Evolutionary conservation across 2,113 vertebrate species (phyloP).

Genomic region (Thermophis baileyi): DNA sequence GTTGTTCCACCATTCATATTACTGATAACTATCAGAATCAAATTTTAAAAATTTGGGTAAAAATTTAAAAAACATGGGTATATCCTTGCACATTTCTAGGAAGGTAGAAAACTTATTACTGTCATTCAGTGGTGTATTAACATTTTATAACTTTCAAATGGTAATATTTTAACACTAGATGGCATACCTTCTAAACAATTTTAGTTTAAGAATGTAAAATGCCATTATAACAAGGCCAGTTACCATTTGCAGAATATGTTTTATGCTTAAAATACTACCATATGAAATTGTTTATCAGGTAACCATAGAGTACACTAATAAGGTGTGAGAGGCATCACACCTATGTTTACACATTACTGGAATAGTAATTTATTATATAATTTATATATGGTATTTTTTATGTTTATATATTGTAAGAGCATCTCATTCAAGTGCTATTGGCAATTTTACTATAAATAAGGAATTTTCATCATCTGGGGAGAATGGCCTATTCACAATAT

Average conservation of each 20-base stretch:
- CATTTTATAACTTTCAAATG: not conserved
- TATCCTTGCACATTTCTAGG: not conserved
- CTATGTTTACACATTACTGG: not conserved
- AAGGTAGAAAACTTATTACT: not conserved
- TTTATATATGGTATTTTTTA: too few species aligned
- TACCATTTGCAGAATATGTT: not conserved
- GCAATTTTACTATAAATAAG: not conserved
- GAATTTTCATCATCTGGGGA: not conserved
- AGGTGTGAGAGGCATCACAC: not conserved
- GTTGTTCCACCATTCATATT: not conserved
- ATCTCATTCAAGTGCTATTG: not conserved
- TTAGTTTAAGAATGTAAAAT: not conserved
- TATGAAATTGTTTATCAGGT: not conserved
- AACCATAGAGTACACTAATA: not conserved
- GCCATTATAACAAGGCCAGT: not conserved
- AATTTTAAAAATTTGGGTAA: not conserved
- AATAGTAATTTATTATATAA: not conserved
- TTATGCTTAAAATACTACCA: not conserved
- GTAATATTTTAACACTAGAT: slow-evolving; percentile 59
- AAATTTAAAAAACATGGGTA: not conserved
- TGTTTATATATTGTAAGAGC: not conserved
- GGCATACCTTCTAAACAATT: slow-evolving; percentile 58
- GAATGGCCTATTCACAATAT: not conserved
- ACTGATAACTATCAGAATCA: not conserved
- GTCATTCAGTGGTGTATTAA: not conserved